A percentile compares a stretch with the other conserved stretches of the same genome.
phyloP scores from a whole-genome alignment of 2,888 invertebrate genomes.

The Epinotia bilunana region DNA sequence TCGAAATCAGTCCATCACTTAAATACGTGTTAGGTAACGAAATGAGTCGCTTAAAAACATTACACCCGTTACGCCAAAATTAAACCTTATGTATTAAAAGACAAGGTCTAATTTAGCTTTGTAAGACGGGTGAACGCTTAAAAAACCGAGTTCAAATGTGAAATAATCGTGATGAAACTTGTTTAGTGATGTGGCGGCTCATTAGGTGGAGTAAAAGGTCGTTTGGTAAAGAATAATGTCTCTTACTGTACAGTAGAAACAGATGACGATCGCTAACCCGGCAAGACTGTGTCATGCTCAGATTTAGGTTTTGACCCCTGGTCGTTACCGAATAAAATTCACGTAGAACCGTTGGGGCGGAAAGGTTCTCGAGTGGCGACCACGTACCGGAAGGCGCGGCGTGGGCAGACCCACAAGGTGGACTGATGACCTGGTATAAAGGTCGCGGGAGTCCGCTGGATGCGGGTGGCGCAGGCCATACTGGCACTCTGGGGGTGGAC shows the following conservation, averaged over 20 bases:
- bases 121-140: neutral
- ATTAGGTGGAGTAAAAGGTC: conserved; percentile 36
- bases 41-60: neutral
- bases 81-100: neutral
- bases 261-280: neutral
- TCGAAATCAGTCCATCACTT: conserved; percentile 36
- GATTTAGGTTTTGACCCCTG: too few relatives aligned
- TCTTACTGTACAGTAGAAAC: neutral
- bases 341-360: too few relatives aligned
- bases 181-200: conserved; percentile 34
- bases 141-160: conserved; percentile 6
- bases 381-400: too few relatives aligned
- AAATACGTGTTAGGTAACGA: conserved; percentile 36
- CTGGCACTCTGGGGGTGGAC: too few relatives aligned
- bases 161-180: conserved; percentile 26
- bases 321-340: too few relatives aligned
- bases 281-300: too few relatives aligned
- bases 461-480: too few relatives aligned
- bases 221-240: neutral
- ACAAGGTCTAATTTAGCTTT: conserved; percentile 16
- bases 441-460: too few relatives aligned
- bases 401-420: too few relatives aligned
- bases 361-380: too few relatives aligned
- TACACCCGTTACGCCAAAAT: neutral
- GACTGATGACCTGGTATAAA: too few relatives aligned